These are phyloP conservation scores for Oryzias celebensis DNA, from an alignment of 2,113 vertebrate species.

Conservation along the genomic window DNA sequence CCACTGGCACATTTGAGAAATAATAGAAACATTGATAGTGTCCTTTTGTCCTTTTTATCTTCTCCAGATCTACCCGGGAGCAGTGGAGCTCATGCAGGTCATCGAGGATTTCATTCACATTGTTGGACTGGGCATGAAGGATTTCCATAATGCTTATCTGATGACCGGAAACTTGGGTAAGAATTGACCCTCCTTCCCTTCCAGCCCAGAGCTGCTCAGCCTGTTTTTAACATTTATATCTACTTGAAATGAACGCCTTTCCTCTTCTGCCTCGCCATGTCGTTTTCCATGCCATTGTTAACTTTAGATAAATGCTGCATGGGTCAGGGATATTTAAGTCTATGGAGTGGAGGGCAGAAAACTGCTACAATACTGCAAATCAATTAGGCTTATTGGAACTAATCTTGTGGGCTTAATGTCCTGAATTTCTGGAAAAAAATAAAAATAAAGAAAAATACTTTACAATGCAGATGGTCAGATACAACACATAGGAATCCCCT, in stretches of 20 bases:
- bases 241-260: conserved; percentile 33
- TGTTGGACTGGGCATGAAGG: conserved; percentile 98
- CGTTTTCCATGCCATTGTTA: conserved; percentile 65
- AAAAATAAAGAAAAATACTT: too few relatives aligned
- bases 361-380: conserved; percentile 59
- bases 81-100: conserved; percentile 98
- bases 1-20: conserved; percentile 7
- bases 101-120: conserved; percentile 99
- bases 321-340: conserved; percentile 1
- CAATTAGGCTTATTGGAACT: conserved; percentile 75
- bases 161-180: conserved; percentile 99
- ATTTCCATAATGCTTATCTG: conserved; percentile 99
- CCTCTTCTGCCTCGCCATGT: conserved; percentile 50
- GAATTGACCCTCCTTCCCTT: conserved; percentile 60
- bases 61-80: conserved; percentile 92
- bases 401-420: conserved; percentile 65
- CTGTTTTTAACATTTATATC: conserved; percentile 19
- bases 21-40: conserved; percentile 1
- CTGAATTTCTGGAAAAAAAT: conserved; percentile 11
- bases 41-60: conserved; percentile 24
- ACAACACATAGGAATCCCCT: too few relatives aligned
- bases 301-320: conserved; percentile 68
- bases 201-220: not conserved
- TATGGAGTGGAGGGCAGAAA: conserved; percentile 4
- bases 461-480: too few relatives aligned